A percentile compares a stretch with the other conserved stretches of the same genome.
Conservation (phyloP, 2,888 invertebrate genomes). For the Aspidapion aeneum region DNA sequence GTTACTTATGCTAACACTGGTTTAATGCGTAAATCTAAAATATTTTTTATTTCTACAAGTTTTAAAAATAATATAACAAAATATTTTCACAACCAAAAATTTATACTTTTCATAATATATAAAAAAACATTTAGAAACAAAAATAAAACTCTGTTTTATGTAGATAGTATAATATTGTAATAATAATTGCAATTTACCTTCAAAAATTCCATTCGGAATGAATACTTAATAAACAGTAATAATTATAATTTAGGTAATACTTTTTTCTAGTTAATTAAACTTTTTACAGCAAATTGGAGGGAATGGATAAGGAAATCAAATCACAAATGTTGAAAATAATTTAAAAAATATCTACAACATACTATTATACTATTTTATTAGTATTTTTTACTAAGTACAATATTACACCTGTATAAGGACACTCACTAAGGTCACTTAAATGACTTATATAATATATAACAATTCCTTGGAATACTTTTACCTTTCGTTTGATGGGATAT, state of each 20-base stretch:
- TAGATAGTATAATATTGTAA: neutral
- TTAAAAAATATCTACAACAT: constrained; percentile 8
- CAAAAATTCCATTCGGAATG: too few relatives aligned
- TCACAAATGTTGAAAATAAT: constrained; percentile 16
- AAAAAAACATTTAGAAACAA: constrained; percentile 17
- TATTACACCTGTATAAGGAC: too few relatives aligned
- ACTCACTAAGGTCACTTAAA: too few relatives aligned
- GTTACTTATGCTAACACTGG: neutral
- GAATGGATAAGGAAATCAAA: constrained; percentile 18
- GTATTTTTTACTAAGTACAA: too few relatives aligned
- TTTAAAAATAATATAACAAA: constrained; percentile 35
- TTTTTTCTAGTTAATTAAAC: neutral
- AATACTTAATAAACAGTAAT: too few relatives aligned
- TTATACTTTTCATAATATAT: constrained; percentile 34
- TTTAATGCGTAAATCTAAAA: constrained; percentile 19
- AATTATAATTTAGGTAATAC: neutral
- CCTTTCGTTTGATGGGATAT: too few relatives aligned
- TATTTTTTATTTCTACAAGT: constrained; percentile 19
- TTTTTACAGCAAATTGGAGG: neutral
- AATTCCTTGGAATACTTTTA: too few relatives aligned
- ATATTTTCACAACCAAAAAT: constrained; percentile 40
- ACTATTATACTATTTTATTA: constrained; percentile 2
- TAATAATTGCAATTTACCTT: neutral
- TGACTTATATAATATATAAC: too few relatives aligned
- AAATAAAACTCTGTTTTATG: constrained; percentile 18